Percentiles rank a stretch among this genome's conserved stretches.
Conservation (phyloP, 2,888 invertebrate genomes). For the Zootermopsis nevadensis region DNA sequence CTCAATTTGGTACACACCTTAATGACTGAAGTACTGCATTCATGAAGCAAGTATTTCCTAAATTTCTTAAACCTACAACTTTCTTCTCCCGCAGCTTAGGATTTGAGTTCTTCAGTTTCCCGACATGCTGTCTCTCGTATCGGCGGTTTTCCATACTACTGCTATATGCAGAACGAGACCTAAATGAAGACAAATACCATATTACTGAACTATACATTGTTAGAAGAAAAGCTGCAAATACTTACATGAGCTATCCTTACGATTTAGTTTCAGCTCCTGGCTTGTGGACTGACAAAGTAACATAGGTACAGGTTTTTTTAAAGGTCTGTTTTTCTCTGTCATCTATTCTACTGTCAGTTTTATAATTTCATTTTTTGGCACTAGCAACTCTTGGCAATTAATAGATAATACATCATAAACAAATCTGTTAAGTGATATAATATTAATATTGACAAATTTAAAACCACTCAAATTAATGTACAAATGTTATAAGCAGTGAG, state of each 20-base stretch:
- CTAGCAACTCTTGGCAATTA: too few species aligned
- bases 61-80: constrained; percentile 80
- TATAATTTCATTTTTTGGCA: too few species aligned
- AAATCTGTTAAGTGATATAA: too few species aligned
- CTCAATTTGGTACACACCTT: constrained; percentile 60
- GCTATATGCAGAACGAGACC: constrained; percentile 56
- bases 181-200: neutral
- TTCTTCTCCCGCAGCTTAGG: constrained; percentile 67
- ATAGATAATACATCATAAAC: too few species aligned
- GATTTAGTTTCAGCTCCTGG: too few species aligned
- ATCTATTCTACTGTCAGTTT: too few species aligned
- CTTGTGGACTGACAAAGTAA: too few species aligned
- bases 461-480: too few species aligned
- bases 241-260: neutral
- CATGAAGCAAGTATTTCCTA: constrained; percentile 90
- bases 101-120: constrained; percentile 58
- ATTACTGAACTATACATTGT: neutral
- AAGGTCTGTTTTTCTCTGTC: too few species aligned
- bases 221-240: neutral
- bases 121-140: constrained; percentile 51
- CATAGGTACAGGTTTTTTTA: too few species aligned
- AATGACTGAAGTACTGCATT: constrained; percentile 86
- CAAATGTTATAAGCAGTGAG: too few species aligned
- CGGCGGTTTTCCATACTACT: constrained; percentile 55
- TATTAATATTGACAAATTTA: too few species aligned